phyloP scores from a whole-genome alignment of 2,888 invertebrate genomes.

The Antheraea assamensis region DNA sequence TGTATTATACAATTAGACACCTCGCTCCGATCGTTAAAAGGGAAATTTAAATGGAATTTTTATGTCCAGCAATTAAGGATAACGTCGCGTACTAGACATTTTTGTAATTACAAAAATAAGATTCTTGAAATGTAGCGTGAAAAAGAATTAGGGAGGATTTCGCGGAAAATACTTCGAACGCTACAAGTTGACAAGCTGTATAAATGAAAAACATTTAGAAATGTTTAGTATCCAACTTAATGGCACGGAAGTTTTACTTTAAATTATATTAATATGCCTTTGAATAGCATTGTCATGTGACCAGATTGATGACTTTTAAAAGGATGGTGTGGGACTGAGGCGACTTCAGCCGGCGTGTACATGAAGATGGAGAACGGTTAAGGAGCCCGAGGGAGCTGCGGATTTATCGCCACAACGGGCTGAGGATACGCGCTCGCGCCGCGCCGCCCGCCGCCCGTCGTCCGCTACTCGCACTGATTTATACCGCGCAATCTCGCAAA shows the following conservation, averaged over 20 bases:
- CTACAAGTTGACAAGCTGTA: constrained; percentile 64
- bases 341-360: constrained; percentile 35
- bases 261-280: neutral
- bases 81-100: constrained; percentile 82
- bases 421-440: constrained; percentile 60
- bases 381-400: constrained; percentile 75
- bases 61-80: constrained; percentile 83
- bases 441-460: constrained; percentile 46
- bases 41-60: constrained; percentile 84
- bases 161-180: constrained; percentile 69
- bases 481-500: constrained; percentile 81
- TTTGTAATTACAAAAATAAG: constrained; percentile 83
- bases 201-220: constrained; percentile 58
- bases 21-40: constrained; percentile 81
- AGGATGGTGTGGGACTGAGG: constrained; percentile 17
- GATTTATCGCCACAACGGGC: constrained; percentile 74
- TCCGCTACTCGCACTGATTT: constrained; percentile 73
- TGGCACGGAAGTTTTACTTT: constrained; percentile 24
- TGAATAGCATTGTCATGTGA: neutral
- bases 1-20: constrained; percentile 83
- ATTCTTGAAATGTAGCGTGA: constrained; percentile 83
- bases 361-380: constrained; percentile 71
- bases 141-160: constrained; percentile 78
- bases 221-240: constrained; percentile 47
- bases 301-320: neutral